Evolutionary conservation across 2,113 vertebrate genomes (phyloP), one percentile per base, ranked within the genome.

Genomic region (Passer domesticus): DNA sequence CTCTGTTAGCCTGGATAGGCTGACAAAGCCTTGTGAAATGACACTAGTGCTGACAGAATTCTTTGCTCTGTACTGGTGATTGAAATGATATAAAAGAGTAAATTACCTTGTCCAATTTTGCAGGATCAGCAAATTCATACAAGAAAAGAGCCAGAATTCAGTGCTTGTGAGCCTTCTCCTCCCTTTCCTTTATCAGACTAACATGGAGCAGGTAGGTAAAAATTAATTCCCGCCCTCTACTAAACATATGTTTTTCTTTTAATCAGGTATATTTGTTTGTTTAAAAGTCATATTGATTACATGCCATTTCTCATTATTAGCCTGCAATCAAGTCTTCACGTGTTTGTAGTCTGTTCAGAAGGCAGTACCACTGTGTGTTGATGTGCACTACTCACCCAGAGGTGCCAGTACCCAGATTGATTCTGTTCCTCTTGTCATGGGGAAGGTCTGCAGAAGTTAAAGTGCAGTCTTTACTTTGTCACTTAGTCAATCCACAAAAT

Each of bases 101-200:
- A 94, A 66, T 87, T 78, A 56, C 19, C 25, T 44, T 49, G 21
- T 63, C 41, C 89, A 69, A 39, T 67, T 90, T 49, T 92, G 17
- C 96, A 99, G 99, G 96, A 98, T 99, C 96, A 99, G 99, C 95
- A 98, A 98, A 69, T 99, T 99, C 94, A 99, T 99, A 92, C 98
- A 98, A 75, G 98, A 99, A 83, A 98, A 98, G 92, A 98, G 98
- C 59, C 99, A 99, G 93, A 99, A 99, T 95, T 98, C 98, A 14
- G 72, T 98, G 27, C 98, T 99, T 25, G 98, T 99, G 89, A 95
- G 95, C 17, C 98, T 99, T 47, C 97, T 99, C 35, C 97, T 99
- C 11, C 99, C 99, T 8, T 99, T 99, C 87, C 98, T 99, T 64
- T 98, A 98, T 80, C 99, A 98, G 77, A 98, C 96, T 92, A 98